phyloP scores from a whole-genome alignment of 1,140 invertebrate genomes.

The Scaptomyza hsui region DNA sequence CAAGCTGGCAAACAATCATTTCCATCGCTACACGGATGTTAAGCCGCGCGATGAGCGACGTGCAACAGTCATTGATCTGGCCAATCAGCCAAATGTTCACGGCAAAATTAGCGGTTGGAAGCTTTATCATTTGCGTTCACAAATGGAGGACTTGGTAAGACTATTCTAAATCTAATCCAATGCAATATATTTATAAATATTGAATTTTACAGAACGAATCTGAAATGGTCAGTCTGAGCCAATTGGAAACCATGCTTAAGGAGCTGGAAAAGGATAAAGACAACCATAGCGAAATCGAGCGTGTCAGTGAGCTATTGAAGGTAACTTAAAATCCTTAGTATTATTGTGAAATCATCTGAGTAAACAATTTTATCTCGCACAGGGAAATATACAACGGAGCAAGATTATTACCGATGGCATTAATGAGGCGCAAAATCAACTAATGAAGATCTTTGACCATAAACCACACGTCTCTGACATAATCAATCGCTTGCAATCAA shows the following conservation, averaged over 20 bases:
- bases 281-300: slow-evolving; percentile 88
- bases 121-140: slow-evolving; percentile 94
- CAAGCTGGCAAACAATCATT: slow-evolving; percentile 91
- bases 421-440: slow-evolving; percentile 92
- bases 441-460: slow-evolving; percentile 96
- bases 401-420: slow-evolving; percentile 96
- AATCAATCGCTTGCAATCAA: slow-evolving; percentile 94
- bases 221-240: slow-evolving; percentile 86
- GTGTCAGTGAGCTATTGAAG: slow-evolving; percentile 91
- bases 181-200: too few relatives aligned
- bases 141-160: slow-evolving; percentile 95
- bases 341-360: neutral
- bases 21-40: slow-evolving; percentile 94
- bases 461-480: slow-evolving; percentile 94
- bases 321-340: slow-evolving; percentile 78
- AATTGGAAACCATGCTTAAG: slow-evolving; percentile 87
- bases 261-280: slow-evolving; percentile 88
- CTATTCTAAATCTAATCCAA: too few relatives aligned
- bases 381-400: slow-evolving; percentile 97
- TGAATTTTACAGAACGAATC: slow-evolving; percentile 61
- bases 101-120: slow-evolving; percentile 98
- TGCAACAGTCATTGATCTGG: slow-evolving; percentile 93
- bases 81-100: slow-evolving; percentile 93
- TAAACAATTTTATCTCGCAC: slow-evolving; percentile 46
- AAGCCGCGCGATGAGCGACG: slow-evolving; percentile 93